phyloP scores from a whole-genome alignment of 2,113 vertebrate genomes.

The Octodon degus region DNA sequence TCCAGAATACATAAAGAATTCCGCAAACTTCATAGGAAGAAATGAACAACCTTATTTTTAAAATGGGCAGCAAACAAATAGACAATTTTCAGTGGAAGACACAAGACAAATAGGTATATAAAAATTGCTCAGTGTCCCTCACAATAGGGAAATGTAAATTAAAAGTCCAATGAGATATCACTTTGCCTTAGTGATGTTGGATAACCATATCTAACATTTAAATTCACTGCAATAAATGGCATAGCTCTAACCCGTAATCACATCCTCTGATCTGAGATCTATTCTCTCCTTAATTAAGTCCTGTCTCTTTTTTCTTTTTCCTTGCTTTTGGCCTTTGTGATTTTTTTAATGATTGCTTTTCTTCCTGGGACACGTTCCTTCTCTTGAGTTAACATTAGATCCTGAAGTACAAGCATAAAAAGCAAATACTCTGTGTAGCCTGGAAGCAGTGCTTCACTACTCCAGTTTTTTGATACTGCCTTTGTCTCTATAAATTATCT shows the following conservation, averaged over 20 bases:
- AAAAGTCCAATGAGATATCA: neutral
- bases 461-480: neutral
- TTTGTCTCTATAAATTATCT: neutral
- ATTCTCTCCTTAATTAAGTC: neutral
- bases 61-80: neutral
- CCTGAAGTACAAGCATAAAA: neutral
- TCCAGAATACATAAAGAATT: neutral
- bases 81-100: neutral
- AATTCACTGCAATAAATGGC: neutral
- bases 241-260: neutral
- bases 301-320: neutral
- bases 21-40: neutral
- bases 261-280: neutral
- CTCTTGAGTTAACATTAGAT: neutral
- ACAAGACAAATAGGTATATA: neutral
- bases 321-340: neutral
- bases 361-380: neutral
- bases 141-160: neutral
- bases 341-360: neutral
- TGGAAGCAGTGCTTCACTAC: neutral
- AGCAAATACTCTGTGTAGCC: neutral
- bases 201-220: neutral
- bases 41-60: neutral
- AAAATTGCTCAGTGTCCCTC: neutral
- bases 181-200: neutral